Evolutionary conservation across 2,797 vertebrate species (phyloP).

Genomic region (Melanitta fusca): DNA sequence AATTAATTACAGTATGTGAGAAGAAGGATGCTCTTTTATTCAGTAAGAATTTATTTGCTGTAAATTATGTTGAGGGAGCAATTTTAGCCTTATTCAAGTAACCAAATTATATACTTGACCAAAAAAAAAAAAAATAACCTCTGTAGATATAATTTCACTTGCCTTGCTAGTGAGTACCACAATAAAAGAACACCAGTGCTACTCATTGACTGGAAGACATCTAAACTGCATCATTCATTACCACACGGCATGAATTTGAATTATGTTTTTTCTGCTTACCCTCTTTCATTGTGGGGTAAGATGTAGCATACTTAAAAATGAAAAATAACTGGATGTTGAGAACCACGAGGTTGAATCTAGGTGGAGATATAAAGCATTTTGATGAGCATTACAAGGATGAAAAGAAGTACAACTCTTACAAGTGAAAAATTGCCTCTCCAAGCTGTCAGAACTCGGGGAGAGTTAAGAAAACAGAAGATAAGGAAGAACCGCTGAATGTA

Average conservation of each 20-base stretch:
- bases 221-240: neutral
- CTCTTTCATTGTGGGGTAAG: neutral
- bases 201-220: neutral
- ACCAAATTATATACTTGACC: neutral
- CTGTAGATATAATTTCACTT: neutral
- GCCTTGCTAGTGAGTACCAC: neutral
- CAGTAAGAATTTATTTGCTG: neutral
- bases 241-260: neutral
- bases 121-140: neutral
- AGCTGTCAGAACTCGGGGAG: neutral
- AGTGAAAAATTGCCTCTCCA: neutral
- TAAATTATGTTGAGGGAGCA: neutral
- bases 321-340: conserved; percentile 20
- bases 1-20: neutral
- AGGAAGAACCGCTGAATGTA: neutral
- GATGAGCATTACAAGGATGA: conserved; percentile 25
- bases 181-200: neutral
- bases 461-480: neutral
- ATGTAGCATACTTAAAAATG: neutral
- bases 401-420: neutral
- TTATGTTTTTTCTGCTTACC: neutral
- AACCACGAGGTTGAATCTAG: neutral
- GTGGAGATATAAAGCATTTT: conserved; percentile 32
- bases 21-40: neutral
- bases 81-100: neutral